Conservation (phyloP, 2,888 invertebrate species). For the Xestia ashworthii region DNA sequence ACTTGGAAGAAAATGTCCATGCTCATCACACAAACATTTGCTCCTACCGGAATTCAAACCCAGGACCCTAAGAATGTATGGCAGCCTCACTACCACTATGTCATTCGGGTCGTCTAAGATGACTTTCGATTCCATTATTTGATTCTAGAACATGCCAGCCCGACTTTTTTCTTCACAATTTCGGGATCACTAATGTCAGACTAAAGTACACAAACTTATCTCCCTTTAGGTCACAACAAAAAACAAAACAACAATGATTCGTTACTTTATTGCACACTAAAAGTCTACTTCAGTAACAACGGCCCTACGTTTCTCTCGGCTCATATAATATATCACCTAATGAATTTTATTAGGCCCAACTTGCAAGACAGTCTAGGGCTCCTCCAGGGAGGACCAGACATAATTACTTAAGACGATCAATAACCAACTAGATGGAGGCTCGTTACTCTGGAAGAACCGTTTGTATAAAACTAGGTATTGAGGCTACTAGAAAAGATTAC, state of each 20-base stretch:
- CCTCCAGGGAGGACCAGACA: slow-evolving; percentile 41
- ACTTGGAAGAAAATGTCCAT: no score
- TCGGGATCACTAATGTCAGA: neutral
- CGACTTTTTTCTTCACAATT: no score
- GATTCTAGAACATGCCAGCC: no score
- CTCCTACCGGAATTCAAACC: no score
- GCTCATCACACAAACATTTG: no score
- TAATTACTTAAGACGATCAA: slow-evolving; percentile 59
- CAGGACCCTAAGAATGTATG: no score
- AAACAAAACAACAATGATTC: slow-evolving; percentile 39
- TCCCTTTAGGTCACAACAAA: neutral
- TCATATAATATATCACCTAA: slow-evolving; percentile 47
- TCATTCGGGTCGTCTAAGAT: no score
- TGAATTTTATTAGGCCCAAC: slow-evolving; percentile 57
- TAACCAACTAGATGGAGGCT: slow-evolving; percentile 33
- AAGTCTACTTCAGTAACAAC: slow-evolving; percentile 33
- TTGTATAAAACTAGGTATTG: neutral
- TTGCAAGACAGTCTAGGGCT: slow-evolving; percentile 37
- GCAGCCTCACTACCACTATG: no score
- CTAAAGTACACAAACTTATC: neutral
- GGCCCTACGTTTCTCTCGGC: slow-evolving; percentile 7
- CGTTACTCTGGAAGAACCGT: neutral
- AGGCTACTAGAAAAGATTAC: neutral
- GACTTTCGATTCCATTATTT: no score
- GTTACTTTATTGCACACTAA: slow-evolving; percentile 32